phyloP scores from a whole-genome alignment of 2,797 vertebrate species.

The Monodelphis domestica region DNA sequence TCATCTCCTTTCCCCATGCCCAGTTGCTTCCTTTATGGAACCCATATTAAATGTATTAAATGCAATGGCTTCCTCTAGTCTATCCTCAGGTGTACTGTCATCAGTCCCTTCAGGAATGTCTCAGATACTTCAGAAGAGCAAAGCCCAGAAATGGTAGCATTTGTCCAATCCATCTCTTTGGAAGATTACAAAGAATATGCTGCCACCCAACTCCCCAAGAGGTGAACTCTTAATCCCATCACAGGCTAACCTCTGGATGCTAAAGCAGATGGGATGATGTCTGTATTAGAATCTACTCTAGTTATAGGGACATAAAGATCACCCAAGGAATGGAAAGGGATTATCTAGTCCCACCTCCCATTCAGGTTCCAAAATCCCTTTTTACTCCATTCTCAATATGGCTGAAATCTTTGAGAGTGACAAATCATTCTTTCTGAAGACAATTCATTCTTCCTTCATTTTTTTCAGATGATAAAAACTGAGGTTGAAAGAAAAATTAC shows the following conservation, averaged over 20 bases:
- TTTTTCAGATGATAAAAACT: no score
- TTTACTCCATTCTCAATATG: not conserved
- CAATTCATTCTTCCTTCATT: not conserved
- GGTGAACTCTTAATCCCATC: not conserved
- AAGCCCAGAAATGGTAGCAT: rapidly evolving
- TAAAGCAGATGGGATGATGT: not conserved
- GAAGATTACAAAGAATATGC: not conserved
- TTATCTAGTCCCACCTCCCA: not conserved
- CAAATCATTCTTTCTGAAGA: not conserved
- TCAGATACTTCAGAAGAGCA: rapidly evolving
- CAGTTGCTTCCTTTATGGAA: not conserved
- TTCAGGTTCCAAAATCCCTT: not conserved
- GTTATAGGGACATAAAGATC: not conserved
- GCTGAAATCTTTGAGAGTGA: not conserved
- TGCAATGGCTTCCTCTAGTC: not conserved
- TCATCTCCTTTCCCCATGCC: rapidly evolving
- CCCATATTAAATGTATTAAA: not conserved
- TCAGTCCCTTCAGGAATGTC: not conserved
- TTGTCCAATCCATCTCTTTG: not conserved
- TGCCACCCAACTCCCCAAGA: not conserved
- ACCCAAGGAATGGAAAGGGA: not conserved
- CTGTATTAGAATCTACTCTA: not conserved
- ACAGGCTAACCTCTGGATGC: not conserved
- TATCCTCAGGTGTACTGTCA: rapidly evolving
- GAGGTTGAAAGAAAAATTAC: not conserved